Evolutionary conservation across 2,888 invertebrate species (phyloP), one percentile per base, ranked within the genome.

Genomic region (Phyllotreta striolata): DNA sequence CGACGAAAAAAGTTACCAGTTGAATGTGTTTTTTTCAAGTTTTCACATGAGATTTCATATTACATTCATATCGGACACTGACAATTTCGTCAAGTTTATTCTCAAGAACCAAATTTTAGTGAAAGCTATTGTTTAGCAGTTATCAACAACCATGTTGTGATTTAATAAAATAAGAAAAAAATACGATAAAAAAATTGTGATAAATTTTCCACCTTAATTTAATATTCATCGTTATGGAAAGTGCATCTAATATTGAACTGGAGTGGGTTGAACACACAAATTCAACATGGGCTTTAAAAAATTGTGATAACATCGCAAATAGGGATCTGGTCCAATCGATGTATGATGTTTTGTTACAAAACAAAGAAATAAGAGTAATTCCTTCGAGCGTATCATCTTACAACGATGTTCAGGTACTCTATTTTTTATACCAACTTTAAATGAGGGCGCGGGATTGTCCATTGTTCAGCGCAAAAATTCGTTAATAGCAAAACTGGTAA

Each of bases 231-330:
- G 52, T 37, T 35, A 76, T 76, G 76, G 76, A 75, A 52, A 73
- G 62, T 67, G 35, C 64, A n/a, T 56, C 65, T 34, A 76, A 74
- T 62, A 69, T 78, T 39, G 79, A 79, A 74, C 63, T 76, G 35
- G 85, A 85, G 74, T 87, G 86, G 85, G 79, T 83, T 46, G 87
- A 87, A 63, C 85, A 86, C 72, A 82, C 85, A 49, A 87, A 87
- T 76, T 79, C 83, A 52, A 79, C 83, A 13, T 88, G 88, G 88
- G 82, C 85, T n/a, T 75, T 80, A 58, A 86, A 86, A 75, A 85
- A 85, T 69, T 83, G 84, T 71, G 86, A 85, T 76, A 81, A 77
- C 63, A 81, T 87, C 63, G 84, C 85, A 8, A 83, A 82, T 51
- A 79, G 85, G 62, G 85, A 85, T 75, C 82, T 83, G 14, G 82